Evolutionary conservation across 2,113 vertebrate species (phyloP).

Genomic region (Podocnemis expansa): DNA sequence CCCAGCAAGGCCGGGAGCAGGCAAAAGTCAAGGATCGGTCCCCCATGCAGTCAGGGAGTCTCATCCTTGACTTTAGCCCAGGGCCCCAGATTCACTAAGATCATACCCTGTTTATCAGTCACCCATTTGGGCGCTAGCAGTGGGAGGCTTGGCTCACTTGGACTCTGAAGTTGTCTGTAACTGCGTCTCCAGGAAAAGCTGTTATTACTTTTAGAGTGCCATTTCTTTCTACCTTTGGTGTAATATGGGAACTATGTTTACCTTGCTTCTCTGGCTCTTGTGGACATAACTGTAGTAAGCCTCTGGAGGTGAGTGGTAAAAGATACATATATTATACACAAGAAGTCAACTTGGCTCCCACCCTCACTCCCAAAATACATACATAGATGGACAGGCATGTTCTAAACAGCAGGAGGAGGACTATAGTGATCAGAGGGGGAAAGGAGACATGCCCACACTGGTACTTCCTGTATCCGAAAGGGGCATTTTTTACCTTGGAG

Average conservation of each 20-base stretch:
- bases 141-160: not conserved
- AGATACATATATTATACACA: not conserved
- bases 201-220: not conserved
- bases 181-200: not conserved
- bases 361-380: not conserved
- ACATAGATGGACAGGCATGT: not conserved
- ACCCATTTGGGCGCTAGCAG: fast-evolving
- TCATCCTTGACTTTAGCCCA: no score
- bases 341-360: not conserved
- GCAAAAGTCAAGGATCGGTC: no score
- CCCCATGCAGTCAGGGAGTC: no score
- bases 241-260: not conserved
- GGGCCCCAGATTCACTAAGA: no score
- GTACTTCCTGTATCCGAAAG: not conserved
- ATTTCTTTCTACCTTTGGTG: not conserved
- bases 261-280: not conserved
- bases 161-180: not conserved
- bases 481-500: not conserved
- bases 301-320: not conserved
- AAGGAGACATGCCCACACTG: not conserved
- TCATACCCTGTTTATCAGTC: not conserved
- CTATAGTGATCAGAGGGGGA: not conserved
- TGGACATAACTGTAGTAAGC: not conserved
- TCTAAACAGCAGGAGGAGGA: not conserved
- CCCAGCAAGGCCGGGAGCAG: no score